Base-by-base conservation (phyloP, 2,888 invertebrate species). In the Oscheius sp. region DNA sequence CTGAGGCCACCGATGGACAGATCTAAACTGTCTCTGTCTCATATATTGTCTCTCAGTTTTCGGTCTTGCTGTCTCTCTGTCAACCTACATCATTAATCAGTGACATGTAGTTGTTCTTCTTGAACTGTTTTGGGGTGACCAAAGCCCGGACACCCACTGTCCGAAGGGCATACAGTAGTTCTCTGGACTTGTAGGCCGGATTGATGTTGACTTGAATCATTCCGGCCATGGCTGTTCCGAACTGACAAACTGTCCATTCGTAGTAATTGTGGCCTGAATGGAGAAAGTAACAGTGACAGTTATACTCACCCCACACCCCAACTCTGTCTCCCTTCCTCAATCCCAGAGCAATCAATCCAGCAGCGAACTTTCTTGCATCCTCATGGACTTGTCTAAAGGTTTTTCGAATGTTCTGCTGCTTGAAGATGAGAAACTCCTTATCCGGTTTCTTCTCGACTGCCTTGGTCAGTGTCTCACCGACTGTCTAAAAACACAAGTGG, bases 201-300 rank as follows among this genome's bases (percentile, higher is more conserved):
- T 96, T 95, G 47, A 95, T 91, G 74, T 93, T 93, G 10, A 94
- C 94, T 89, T 94, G 90, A 29, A 94, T 91, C 0, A 94, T 89
- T 0, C 95, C 95, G 0, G 92, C 92, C 79, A 94, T 92, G 0
- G 93, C 92, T 1, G 93, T 92, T 0, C 93, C 94, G 87, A 93
- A 90, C 89, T 93, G 92, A 0, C 92, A 90, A 0, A 94, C 84
- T 76, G 93, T 92, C 95, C 95, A 96, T 87, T 94, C 93, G 63
- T 92, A 89, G 70, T 81, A 79, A 90, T 94, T 95, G 0, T 94
- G 94, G 0, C 93, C 42, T 42, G 42, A 7, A 42, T 5, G 7
- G 42, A 42, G 42, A 42, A 0, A 42, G 42, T 7, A 0, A 42
- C 4, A 5, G 42, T 5, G 42, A 42, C 42, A 42, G 42, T 21